These are phyloP conservation scores for Kryptolebias marmoratus DNA, from an alignment of 2,113 vertebrate species.

Conservation along the genomic window DNA sequence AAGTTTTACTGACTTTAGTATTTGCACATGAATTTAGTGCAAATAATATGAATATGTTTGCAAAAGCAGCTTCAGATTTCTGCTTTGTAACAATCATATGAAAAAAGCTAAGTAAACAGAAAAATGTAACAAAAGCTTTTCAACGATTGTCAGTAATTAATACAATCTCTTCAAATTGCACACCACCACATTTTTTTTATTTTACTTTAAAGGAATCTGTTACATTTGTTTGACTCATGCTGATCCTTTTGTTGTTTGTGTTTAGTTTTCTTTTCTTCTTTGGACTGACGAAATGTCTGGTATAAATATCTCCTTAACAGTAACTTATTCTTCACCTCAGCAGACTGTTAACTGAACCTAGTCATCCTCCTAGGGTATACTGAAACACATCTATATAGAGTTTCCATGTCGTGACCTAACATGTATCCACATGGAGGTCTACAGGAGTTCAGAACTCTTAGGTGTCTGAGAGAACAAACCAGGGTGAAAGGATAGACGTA, in stretches of 20 bases:
- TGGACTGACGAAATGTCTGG: constrained; percentile 29
- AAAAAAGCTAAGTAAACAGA: no score
- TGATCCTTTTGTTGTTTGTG: neutral
- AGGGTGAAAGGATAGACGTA: constrained; percentile 61
- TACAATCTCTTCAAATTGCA: no score
- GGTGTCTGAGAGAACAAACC: constrained; percentile 64
- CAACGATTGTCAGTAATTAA: no score
- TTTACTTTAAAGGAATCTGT: neutral
- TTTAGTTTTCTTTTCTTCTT: neutral
- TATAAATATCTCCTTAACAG: constrained; percentile 63
- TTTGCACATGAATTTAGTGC: no score
- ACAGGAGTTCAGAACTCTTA: constrained; percentile 72
- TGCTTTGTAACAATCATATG: no score
- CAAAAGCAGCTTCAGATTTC: no score
- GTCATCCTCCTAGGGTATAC: constrained; percentile 55
- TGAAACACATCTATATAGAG: constrained; percentile 67
- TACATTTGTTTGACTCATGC: neutral
- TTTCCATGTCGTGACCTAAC: constrained; percentile 73
- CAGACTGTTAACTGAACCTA: constrained; percentile 51
- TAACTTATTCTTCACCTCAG: constrained; percentile 69
- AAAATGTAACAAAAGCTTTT: no score
- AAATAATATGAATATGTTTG: no score
- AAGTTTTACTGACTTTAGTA: no score
- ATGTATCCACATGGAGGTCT: constrained; percentile 63
- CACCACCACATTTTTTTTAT: no score